Evolutionary conservation across 2,888 invertebrate species (phyloP), one percentile per base, ranked within the genome.

Genomic region (Lampropteryx suffumata): DNA sequence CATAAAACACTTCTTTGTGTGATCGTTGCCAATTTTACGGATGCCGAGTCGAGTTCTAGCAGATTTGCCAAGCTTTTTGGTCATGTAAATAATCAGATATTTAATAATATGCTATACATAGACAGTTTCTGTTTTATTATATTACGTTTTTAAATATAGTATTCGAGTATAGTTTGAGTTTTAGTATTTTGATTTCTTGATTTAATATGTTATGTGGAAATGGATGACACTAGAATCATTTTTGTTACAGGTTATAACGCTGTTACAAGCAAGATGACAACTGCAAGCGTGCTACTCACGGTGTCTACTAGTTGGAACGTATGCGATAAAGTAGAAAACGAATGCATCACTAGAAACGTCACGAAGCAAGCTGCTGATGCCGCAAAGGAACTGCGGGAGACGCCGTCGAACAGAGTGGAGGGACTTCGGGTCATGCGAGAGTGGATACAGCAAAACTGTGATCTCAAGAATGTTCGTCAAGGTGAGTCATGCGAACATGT

Each of bases 361-460:
- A 73, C 76, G 35, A 76, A 70, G 29, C 69, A 73, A 4, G 67
- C 86, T 1, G 77, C 79, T 1, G 86, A 92, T 58, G 94, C 95
- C 0, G 92, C 92, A 39, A 88, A 86, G 37, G 95, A 95, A 68
- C 81, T 95, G n/a, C 84, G 94, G 9, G 95, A 96, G 73, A 94
- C 94, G 35, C 92, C 94, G 9, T 77, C 84, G 7, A 91, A 91
- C 0, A 89, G 92, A 40, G 92, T 92, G 24, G 93, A 95, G 68
- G 92, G 93, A 1, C 75, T 95, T 39, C 75, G 83, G 8, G 93
- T 94, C 65, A 84, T 95, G 72, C 86, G 92, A 35, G 92, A 93
- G 13, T 95, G 95, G 95, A 92, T 95, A 55, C 77, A 85, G 30
- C 92, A 94, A 71, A 95, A 95, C 69, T 82, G 82, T 14, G 95